A percentile compares a stretch with the other conserved stretches of the same genome.
phyloP scores from a whole-genome alignment of 2,888 invertebrate genomes.

The Aphodius granarius region DNA sequence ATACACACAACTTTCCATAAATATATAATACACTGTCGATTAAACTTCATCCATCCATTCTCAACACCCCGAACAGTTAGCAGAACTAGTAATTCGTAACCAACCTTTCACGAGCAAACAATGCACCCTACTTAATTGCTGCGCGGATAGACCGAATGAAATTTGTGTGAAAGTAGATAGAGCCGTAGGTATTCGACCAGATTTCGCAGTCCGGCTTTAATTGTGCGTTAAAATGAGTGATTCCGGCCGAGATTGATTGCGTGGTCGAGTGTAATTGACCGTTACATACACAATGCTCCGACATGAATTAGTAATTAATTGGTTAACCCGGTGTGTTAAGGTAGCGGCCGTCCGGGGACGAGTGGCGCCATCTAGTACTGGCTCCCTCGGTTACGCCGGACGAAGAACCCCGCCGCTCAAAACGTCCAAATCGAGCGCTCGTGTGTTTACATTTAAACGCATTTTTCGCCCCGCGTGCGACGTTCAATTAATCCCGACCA shows the following conservation, averaged over 20 bases:
- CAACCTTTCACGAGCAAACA: not conserved
- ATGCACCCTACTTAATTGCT: not conserved
- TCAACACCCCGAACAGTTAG: too few species aligned
- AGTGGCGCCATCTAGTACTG: not conserved
- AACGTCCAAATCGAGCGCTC: not conserved
- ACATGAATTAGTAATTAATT: constrained; percentile 9
- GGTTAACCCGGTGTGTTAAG: not conserved
- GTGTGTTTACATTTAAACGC: not conserved
- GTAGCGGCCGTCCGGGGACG: not conserved
- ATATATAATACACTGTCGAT: too few species aligned
- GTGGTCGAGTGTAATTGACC: constrained; percentile 12
- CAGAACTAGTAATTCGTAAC: too few species aligned
- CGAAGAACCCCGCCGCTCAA: not conserved
- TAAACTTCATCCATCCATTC: too few species aligned
- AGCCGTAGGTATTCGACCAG: not conserved
- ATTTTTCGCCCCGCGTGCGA: not conserved
- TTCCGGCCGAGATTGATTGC: constrained; percentile 11
- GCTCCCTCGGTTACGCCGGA: not conserved
- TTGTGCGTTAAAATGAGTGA: constrained; percentile 8
- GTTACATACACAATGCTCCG: constrained; percentile 8
- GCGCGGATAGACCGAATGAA: not conserved
- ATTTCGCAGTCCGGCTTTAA: not conserved
- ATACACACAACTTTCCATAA: too few species aligned
- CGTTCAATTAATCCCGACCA: not conserved
- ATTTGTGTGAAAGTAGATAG: not conserved